Evolutionary conservation across 2,888 invertebrate genomes (phyloP), one percentile per base, ranked within the genome.

Genomic region (Rhagonycha fulva): DNA sequence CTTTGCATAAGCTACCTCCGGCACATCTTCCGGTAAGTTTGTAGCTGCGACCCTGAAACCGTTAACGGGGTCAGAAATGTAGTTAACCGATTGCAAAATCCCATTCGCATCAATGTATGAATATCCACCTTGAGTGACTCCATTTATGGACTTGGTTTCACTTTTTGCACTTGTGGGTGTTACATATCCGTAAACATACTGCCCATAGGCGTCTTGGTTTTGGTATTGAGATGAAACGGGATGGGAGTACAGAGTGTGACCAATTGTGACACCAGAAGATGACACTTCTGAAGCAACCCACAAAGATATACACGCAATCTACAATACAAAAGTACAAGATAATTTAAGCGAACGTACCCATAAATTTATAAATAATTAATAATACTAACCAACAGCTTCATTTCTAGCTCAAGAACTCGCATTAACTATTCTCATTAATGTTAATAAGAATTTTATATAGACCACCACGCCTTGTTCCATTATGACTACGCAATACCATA

Each of bases 51-150:
- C 93, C 82, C 92, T 89, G 86, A 93, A 93, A 62, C 93, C 93
- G 81, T 92, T 90, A 2, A 90, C 84, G 4, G 89, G 88, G 87
- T 93, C 93, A 7, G 92, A 91, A 12, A 90, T 89, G 83, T 93
- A 93, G 77, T 91, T 89, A 61, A 93, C 92, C 47, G 91, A 90
- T 86, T 93, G 93, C 7, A 92, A 86, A 71, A 91, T 87, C 2
- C 93, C 92, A 82, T 92, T 89, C 24, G 91, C 90, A 84, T 93
- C 93, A 72, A 93, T 90, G 85, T 93, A 94, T 71, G 92, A 92
- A 84, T 93, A 93, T 67, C 91, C 91, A 32, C 93, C 93, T 60
- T 90, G 89, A 4, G 92, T 92, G 12, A 91, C 89, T 23, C 93
- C 93, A 83, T 92, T 91, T 74, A 90, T 87, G 3, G 90, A 88